Percentiles rank a stretch among this genome's conserved stretches.
Evolutionary conservation across 1,140 invertebrate species (phyloP).

Genomic region (Plutomurus gul): DNA sequence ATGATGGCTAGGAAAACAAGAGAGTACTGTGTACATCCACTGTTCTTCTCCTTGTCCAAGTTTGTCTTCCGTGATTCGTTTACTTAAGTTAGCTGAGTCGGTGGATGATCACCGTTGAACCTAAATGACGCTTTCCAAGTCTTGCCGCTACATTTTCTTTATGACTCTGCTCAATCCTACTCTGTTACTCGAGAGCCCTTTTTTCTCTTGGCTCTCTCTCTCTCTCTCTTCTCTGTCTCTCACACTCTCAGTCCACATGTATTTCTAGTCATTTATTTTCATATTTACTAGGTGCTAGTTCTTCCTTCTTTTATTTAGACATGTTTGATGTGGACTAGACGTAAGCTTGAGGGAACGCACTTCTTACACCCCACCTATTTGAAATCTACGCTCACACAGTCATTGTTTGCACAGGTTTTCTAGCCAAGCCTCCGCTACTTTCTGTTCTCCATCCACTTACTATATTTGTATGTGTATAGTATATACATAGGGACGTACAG

Average conservation of each 20-base stretch:
- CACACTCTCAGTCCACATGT: too few relatives aligned
- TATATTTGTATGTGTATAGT: too few relatives aligned
- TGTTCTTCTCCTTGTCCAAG: not conserved
- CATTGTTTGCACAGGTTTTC: conserved; percentile 11
- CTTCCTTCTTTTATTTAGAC: not conserved
- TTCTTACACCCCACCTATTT: not conserved
- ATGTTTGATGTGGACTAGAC: not conserved
- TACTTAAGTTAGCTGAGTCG: conserved; percentile 1
- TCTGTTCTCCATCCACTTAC: conserved; percentile 1
- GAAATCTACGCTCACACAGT: conserved; percentile 19
- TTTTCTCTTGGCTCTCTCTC: too few relatives aligned
- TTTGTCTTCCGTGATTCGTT: conserved; percentile 39
- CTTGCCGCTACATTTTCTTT: conserved; percentile 4
- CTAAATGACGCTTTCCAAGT: not conserved
- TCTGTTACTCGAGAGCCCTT: too few relatives aligned
- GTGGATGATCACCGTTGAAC: conserved; percentile 22
- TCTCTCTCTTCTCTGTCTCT: too few relatives aligned
- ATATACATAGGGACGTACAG: too few relatives aligned
- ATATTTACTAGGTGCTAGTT: not conserved
- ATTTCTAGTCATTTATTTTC: too few relatives aligned
- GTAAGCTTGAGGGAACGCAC: not conserved
- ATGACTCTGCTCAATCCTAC: not conserved
- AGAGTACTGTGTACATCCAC: not conserved
- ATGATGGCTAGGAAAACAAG: not conserved
- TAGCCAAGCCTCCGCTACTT: not conserved